Evolutionary conservation across 2,113 vertebrate genomes (phyloP).

Genomic region (Corythaeola cristata): DNA sequence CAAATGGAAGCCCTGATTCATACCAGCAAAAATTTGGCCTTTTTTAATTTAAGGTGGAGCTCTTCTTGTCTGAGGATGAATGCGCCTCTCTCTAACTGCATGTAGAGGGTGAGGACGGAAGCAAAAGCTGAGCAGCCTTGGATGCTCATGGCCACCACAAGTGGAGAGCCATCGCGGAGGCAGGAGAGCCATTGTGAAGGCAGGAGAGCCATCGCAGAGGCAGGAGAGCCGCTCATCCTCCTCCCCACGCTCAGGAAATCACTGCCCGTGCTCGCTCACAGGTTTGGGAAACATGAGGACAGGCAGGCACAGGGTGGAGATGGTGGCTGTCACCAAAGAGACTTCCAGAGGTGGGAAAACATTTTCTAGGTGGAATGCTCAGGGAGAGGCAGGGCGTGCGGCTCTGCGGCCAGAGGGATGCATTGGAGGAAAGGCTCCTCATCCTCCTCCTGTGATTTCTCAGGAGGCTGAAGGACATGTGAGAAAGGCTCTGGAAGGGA

Average conservation of each 20-base stretch:
- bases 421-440: background rate
- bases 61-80: constrained; percentile 9
- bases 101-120: background rate
- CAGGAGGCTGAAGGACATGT: background rate
- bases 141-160: background rate
- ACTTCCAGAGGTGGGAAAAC: background rate
- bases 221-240: background rate
- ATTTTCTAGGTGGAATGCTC: background rate
- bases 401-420: background rate
- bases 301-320: background rate
- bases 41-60: constrained; percentile 60
- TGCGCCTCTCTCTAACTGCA: background rate
- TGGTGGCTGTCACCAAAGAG: background rate
- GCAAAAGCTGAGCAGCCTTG: background rate
- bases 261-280: background rate
- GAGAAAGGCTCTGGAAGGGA: background rate
- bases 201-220: background rate
- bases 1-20: constrained; percentile 66
- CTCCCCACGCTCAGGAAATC: background rate
- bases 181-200: background rate
- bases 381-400: background rate
- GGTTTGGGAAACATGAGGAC: background rate
- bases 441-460: background rate
- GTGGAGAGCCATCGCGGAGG: background rate
- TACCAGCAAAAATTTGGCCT: constrained; percentile 55